Base-by-base conservation (phyloP, 1,140 invertebrate genomes). In the Eriocheir sinensis region DNA sequence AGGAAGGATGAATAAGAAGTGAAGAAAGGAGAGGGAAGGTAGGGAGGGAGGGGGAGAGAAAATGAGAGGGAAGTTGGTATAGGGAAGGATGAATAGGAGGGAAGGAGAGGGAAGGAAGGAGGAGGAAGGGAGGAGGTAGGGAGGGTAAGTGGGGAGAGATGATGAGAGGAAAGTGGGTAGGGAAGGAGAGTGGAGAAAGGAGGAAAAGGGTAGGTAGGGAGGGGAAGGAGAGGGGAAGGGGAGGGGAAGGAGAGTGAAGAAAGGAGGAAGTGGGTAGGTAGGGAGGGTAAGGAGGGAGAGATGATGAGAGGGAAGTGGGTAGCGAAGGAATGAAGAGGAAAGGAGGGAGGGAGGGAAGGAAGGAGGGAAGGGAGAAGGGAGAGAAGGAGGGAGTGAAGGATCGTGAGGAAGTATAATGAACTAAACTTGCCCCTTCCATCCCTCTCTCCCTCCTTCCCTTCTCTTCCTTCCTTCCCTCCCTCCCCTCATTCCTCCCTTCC, bases 371-470 rank as follows among this genome's bases (percentile, higher is more conserved):
- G 44, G 44, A 15, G 15, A 48, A 8, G 44, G 15, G 44, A 48
- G 44, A 48, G 44, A 48, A 48, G 60, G 60, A 72, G 60, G 60
- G 60, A n/a, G 60, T 1, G 60, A 72, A 48, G 44, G 44, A 72
- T 72, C 21, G 60, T 72, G 60, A 72, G 60, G 60, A 72, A n/a
- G 60, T 72, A 72, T 72, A 72, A 72, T 72, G 60, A 72, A 72
- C 60, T 72, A 72, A 72, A 72, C 60, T 72, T 72, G 60, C 12
- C n/a, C 27, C 8, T 0, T 72, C 60, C n/a, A 21, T 72, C 60
- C n/a, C 60, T 72, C 60, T 72, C 60, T 72, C 60, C n/a, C 60
- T 72, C 60, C n/a, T n/a, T 72, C 60, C n/a, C 60, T 72, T 72
- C 60, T 72, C 60, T n/a, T 8, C 60, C n/a, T 21, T 60, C 53